A percentile compares a stretch with the other conserved stretches of the same genome.
Evolutionary conservation across 2,888 invertebrate species (phyloP).

Genomic region (Epistrophella euchroma): DNA sequence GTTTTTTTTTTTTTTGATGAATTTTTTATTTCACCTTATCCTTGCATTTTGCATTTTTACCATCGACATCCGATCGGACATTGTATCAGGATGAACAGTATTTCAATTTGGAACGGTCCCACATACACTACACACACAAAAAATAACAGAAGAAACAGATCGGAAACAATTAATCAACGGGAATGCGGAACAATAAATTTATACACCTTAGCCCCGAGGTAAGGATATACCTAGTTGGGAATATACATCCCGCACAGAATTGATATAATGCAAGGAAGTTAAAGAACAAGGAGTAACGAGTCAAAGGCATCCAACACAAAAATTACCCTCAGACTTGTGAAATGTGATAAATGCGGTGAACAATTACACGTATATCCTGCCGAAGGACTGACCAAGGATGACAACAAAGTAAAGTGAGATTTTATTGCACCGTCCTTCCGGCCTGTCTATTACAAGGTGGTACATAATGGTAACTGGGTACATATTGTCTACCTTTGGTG

Average conservation of each 20-base stretch:
- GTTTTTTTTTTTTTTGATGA: conserved; percentile 30
- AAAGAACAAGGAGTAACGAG: conserved; percentile 38
- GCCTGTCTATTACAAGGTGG: conserved; percentile 52
- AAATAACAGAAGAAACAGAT: conserved; percentile 40
- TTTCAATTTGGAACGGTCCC: conserved; percentile 63
- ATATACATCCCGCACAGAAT: not conserved
- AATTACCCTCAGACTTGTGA: conserved; percentile 57
- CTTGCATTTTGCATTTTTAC: conserved; percentile 48
- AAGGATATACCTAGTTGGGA: conserved; percentile 4
- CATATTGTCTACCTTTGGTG: conserved; percentile 31
- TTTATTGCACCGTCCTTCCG: conserved; percentile 69
- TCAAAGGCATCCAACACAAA: conserved; percentile 27
- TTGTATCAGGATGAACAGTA: conserved; percentile 69
- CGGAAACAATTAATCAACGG: conserved; percentile 74
- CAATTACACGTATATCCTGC: conserved; percentile 69
- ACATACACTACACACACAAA: not conserved
- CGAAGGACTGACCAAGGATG: conserved; percentile 28
- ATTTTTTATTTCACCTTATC: conserved; percentile 31
- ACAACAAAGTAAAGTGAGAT: conserved; percentile 73
- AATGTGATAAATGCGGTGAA: conserved; percentile 73
- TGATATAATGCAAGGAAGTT: conserved; percentile 2
- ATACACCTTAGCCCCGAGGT: conserved; percentile 56
- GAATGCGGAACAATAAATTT: conserved; percentile 72
- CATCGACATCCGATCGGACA: conserved; percentile 71
- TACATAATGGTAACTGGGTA: conserved; percentile 39